These are phyloP conservation scores for Hydrocynus forskahlii DNA, from an alignment of 2,797 vertebrate genomes.

Conservation along the genomic window DNA sequence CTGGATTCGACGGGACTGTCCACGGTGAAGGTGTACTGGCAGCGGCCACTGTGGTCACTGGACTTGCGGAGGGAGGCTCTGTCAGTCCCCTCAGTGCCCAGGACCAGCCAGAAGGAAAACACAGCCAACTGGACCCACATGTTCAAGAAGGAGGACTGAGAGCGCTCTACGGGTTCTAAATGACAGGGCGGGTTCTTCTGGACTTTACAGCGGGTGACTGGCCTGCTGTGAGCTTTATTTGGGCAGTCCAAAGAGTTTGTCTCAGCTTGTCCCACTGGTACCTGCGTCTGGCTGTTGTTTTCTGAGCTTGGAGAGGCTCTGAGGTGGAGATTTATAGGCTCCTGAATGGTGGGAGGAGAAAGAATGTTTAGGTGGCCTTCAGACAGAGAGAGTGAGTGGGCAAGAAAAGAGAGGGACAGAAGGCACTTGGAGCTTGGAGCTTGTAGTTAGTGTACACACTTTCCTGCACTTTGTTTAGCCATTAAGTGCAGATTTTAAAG, in stretches of 20 bases:
- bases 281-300: background rate
- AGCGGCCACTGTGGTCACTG: slow-evolving; percentile 77
- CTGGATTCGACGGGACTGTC: slow-evolving; percentile 81
- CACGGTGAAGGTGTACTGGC: slow-evolving; percentile 89
- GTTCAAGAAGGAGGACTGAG: background rate
- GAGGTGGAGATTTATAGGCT: slow-evolving; percentile 22
- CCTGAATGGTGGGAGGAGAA: slow-evolving; percentile 27
- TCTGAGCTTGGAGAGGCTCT: background rate
- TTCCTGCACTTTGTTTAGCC: no score
- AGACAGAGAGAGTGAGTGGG: background rate
- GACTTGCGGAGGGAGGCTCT: slow-evolving; percentile 2
- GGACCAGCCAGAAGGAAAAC: background rate
- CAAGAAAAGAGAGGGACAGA: background rate
- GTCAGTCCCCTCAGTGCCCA: slow-evolving; percentile 5
- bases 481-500: no score
- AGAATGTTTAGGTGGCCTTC: background rate
- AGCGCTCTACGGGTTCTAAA: background rate
- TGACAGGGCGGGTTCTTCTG: background rate
- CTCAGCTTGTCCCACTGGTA: background rate
- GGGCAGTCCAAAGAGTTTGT: background rate
- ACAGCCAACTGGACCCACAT: slow-evolving; percentile 11
- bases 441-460: background rate
- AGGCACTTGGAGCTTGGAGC: no score
- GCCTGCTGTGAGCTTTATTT: background rate
- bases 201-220: no score